Conservation (phyloP, 1,140 invertebrate species). For the Bursaphelenchus mucronatus region DNA sequence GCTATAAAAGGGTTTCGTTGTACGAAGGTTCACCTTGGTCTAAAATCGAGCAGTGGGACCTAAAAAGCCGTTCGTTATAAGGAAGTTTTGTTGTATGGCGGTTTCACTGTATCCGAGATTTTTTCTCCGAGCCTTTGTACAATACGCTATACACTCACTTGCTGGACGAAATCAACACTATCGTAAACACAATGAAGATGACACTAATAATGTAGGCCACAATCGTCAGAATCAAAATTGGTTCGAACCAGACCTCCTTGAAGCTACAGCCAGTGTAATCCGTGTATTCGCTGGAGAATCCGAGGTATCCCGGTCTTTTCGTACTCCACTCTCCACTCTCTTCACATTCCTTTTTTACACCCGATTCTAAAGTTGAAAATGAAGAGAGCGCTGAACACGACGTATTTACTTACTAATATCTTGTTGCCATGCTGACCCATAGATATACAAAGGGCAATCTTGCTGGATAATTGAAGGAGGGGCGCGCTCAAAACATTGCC, state of each 20-base stretch:
- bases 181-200: constrained; percentile 61
- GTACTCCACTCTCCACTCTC: constrained; percentile 18
- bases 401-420: constrained; percentile 19
- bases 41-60: too few relatives aligned
- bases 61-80: too few relatives aligned
- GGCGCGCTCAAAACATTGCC: constrained; percentile 33
- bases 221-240: constrained; percentile 3
- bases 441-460: constrained; percentile 36
- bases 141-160: constrained; percentile 60
- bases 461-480: constrained; percentile 28
- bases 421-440: constrained; percentile 26
- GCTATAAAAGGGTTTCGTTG: too few relatives aligned
- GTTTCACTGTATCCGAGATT: too few relatives aligned
- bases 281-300: constrained; percentile 16
- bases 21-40: too few relatives aligned
- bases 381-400: not conserved
- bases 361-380: constrained; percentile 9
- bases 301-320: constrained; percentile 20
- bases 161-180: constrained; percentile 63
- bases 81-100: too few relatives aligned
- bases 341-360: constrained; percentile 1
- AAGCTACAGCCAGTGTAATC: constrained; percentile 18
- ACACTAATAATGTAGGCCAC: constrained; percentile 57
- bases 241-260: constrained; percentile 7
- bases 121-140: not conserved